Evolutionary conservation across 1,140 invertebrate genomes (phyloP).

Genomic region (Monomorium pharaonis): DNA sequence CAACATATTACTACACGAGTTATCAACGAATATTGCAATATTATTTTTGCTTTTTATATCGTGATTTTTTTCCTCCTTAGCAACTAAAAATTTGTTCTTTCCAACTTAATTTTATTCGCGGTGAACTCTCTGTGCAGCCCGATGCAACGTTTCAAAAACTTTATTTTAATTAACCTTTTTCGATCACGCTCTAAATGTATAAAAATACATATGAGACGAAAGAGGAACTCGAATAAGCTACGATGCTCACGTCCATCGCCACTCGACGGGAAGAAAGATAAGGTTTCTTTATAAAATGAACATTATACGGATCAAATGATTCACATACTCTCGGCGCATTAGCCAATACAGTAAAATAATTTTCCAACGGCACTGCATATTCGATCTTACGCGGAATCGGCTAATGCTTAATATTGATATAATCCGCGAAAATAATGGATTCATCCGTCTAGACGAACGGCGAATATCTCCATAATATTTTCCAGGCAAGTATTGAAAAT

Average conservation of each 20-base stretch:
- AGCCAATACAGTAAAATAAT: conserved; percentile 15
- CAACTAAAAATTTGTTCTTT: background rate
- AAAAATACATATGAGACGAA: background rate
- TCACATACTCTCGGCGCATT: conserved; percentile 18
- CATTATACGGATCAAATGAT: background rate
- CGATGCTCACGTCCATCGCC: background rate
- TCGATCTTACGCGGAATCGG: conserved; percentile 33
- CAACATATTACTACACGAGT: background rate
- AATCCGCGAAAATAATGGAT: conserved; percentile 60
- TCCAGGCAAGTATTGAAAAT: conserved; percentile 66
- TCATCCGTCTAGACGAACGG: conserved; percentile 56
- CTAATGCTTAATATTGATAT: conserved; percentile 56
- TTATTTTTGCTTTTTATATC: background rate
- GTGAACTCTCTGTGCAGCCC: background rate
- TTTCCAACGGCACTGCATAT: background rate
- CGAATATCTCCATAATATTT: conserved; percentile 60
- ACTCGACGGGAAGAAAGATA: background rate
- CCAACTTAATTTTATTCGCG: background rate
- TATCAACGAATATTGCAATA: background rate
- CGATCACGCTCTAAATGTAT: background rate
- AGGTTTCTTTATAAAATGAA: background rate
- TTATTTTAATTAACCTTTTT: conserved; percentile 22
- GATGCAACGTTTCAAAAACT: background rate
- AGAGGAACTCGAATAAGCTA: background rate
- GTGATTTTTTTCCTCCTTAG: background rate